phyloP scores from a whole-genome alignment of 2,113 vertebrate species.

The Erinaceus europaeus region DNA sequence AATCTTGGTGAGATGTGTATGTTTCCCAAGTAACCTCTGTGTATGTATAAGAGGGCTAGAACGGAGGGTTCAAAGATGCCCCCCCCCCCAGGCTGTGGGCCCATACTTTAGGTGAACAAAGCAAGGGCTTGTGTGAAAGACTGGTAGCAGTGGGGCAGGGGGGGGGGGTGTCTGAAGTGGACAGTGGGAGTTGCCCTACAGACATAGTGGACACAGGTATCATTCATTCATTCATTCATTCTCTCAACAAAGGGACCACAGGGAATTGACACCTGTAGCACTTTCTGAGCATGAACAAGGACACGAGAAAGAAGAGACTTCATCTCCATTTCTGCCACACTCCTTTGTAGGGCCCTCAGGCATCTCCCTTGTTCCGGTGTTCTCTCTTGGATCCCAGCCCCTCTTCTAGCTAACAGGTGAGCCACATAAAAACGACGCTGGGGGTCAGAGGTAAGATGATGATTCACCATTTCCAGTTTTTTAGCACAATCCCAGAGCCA shows the following conservation, averaged over 20 bases:
- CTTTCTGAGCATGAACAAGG: not conserved
- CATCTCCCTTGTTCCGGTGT: fast-evolving
- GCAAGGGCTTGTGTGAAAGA: not conserved
- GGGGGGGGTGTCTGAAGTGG: not conserved
- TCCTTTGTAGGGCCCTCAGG: no score
- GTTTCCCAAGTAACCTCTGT: not conserved
- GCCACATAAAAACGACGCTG: not conserved
- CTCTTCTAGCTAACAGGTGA: fast-evolving
- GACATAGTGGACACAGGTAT: not conserved
- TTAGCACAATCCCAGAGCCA: not conserved
- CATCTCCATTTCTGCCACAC: not conserved
- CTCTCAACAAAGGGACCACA: no score
- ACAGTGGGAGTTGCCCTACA: fast-evolving
- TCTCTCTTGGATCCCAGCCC: not conserved
- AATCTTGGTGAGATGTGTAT: not conserved
- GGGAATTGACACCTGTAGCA: not conserved
- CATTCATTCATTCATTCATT: no score
- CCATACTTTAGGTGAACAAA: not conserved
- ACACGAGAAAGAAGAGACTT: no score
- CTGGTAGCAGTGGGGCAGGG: fast-evolving
- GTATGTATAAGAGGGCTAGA: fast-evolving
- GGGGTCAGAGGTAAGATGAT: not conserved
- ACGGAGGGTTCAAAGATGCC: not conserved
- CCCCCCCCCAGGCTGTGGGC: not conserved
- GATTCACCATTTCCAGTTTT: not conserved